Percentiles rank a stretch among this genome's conserved stretches.
Conservation (phyloP, 2,113 vertebrate genomes). For the Charina bottae region DNA sequence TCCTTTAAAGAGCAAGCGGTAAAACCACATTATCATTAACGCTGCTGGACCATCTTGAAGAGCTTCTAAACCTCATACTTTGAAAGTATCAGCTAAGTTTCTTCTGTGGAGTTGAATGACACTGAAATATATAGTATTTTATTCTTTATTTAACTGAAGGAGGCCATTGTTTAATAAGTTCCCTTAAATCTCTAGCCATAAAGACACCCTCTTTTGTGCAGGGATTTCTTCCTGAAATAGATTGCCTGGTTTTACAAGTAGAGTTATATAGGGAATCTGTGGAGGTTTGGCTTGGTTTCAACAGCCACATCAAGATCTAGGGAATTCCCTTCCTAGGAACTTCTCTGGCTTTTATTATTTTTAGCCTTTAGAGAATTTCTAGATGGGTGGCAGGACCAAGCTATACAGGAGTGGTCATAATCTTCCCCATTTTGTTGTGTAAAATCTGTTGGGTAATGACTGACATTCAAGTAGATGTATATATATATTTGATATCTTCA, state of each 20-base stretch:
- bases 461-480: no score
- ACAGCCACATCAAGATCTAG: background rate
- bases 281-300: no score
- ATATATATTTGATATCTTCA: no score
- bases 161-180: no score
- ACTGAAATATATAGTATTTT: background rate
- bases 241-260: background rate
- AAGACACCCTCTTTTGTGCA: background rate
- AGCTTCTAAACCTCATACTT: background rate
- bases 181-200: background rate
- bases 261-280: no score
- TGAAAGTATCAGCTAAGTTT: background rate
- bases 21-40: background rate
- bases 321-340: background rate
- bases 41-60: background rate
- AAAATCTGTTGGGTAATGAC: no score
- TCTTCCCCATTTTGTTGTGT: no score
- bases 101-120: background rate
- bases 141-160: background rate
- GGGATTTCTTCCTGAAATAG: conserved; percentile 20
- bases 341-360: background rate
- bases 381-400: no score
- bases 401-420: no score
- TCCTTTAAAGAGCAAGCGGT: background rate
- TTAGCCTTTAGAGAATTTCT: no score